Evolutionary conservation across 2,888 invertebrate species (phyloP), one percentile per base, ranked within the genome.

Genomic region (Nyleta sp.): DNA sequence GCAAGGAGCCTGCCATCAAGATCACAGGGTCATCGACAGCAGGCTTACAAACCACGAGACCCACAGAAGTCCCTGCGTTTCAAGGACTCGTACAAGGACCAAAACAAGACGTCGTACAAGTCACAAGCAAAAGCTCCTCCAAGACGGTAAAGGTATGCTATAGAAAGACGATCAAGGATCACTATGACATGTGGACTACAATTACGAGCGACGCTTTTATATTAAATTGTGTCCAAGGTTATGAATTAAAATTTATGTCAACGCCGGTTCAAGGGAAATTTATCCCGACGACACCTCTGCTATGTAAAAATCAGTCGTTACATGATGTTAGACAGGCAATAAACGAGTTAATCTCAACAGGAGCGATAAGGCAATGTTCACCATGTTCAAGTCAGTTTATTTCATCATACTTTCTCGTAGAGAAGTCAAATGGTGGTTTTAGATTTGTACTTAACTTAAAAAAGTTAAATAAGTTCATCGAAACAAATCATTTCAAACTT

Each of bases 401-500:
- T 20, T 48, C 20, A 1, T 38, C 44, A 15, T 76, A 67, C 72
- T 80, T 80, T 40, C 18, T 80, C n/a, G 31, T 68, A 2, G 46
- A 46, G 1, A 80, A 80, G 18, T n/a, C 57, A 13, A 64, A 77
- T 44, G 74, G 72, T 7, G 53, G 44, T 15, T 60, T 3, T 15
- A n/a, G 76, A 35, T 80, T 80, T 40, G 68, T 80, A 8, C 35
- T 80, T 1, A 80, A 80, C 35, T 48, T 80, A 11, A 73, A 70
- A 50, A 40, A 50, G 15, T 28, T 80, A 7, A 73, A 80, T 44
- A 22, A 68, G 10, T 80, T 76, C 50, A 46, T 80, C 8, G 15
- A 64, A 11, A 50, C 24, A n/a, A 13, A 55, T 10, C 64, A 67
- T 38, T 80, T 80, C 48, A 80, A 80, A 52, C 11, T 76, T 6